Conservation (phyloP, 2,797 vertebrate species). For the Rhynchonycteris naso region DNA sequence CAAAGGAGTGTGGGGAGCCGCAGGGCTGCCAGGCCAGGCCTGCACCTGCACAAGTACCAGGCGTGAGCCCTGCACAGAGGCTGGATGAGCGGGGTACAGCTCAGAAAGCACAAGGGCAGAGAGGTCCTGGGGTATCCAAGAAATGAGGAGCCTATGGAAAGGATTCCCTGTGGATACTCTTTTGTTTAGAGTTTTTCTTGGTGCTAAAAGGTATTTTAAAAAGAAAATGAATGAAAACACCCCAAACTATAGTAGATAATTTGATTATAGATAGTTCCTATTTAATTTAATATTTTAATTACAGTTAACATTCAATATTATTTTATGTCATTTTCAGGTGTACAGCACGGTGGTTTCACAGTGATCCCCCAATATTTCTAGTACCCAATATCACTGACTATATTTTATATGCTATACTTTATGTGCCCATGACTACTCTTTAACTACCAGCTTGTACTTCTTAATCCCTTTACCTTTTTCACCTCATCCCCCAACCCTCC, state of each 20-base stretch:
- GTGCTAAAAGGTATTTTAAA: neutral
- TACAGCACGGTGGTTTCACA: neutral
- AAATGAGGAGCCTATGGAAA: neutral
- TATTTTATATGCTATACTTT: neutral
- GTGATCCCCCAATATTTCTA: neutral
- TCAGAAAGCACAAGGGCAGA: fast-evolving
- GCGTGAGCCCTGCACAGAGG: fast-evolving
- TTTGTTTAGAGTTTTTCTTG: neutral
- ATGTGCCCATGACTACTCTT: neutral
- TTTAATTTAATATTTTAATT: neutral
- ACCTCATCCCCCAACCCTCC: neutral
- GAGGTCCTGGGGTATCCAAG: neutral
- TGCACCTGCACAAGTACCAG: fast-evolving
- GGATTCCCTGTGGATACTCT: neutral
- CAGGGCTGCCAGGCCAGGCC: neutral
- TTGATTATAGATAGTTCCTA: neutral
- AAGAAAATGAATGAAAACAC: neutral
- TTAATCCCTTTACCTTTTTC: neutral
- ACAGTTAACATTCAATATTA: neutral
- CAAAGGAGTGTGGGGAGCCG: fast-evolving
- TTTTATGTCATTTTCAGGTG: neutral
- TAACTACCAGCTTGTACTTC: neutral
- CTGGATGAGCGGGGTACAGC: neutral
- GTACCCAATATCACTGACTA: neutral
- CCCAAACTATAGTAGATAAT: neutral